Base-by-base conservation (phyloP, 2,113 vertebrate species). In the Pterocles burchelli region DNA sequence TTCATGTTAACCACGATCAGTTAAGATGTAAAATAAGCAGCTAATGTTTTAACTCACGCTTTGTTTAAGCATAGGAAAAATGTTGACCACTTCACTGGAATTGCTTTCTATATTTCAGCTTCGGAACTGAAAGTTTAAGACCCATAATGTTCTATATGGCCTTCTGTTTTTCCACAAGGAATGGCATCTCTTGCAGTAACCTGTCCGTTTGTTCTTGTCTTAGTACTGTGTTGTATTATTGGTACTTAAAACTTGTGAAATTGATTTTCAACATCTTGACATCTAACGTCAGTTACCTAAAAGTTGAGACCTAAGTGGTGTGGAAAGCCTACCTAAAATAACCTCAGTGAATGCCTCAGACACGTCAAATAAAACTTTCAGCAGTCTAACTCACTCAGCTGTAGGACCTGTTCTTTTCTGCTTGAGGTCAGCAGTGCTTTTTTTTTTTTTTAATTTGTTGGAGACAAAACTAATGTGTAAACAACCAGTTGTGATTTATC, bases 101-200 rank as follows among this genome's bases (percentile, higher is more conserved):
- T 84, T 67, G 31, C 45, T 66, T 86, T 38, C 33, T 74, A 0
- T 46, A 17, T 86, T 55, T 63, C 29, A 2, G 1, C 21, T 63
- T 84, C 24, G 34, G 48, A 86, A 65, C 31, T 57, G 19, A 4
- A 63, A 89, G n/a, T 77, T 93, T 34, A 81, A 67, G 18, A n/a
- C 26, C 3, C 10, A 6, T 63, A 18, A 3, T 1, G 1, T 59
- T 59, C 4, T 33, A 46, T 10, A 7, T 58, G 52, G 9, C 52
- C 9, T 67, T 49, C 8, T 58, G 38, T 25, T 80, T 68, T 85
- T 55, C 36, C 28, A 6, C 12, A 21, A 51, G 48, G 31, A 58
- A 26, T 43, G 26, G 24, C 33, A 28, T 71, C 28, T 92, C 59
- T 80, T 88, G 34, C 52, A 57, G 45, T 45, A 72, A 41, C 26